These are phyloP conservation scores for Drosophila seclusa DNA, from an alignment of 2,888 invertebrate species.

Conservation along the genomic window DNA sequence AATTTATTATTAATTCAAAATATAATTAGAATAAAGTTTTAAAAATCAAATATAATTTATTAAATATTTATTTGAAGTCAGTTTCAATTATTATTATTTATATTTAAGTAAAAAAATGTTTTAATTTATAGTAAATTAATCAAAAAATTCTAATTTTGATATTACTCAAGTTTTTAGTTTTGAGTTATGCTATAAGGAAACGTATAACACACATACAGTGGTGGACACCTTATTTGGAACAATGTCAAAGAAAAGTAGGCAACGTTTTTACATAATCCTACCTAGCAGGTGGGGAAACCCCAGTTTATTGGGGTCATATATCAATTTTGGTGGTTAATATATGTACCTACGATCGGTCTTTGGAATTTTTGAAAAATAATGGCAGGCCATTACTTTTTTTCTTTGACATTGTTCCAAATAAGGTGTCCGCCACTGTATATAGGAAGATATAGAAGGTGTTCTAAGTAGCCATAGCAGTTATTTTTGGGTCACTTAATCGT, in stretches of 20 bases:
- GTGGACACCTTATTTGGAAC: no score
- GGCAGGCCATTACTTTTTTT: no score
- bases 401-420: no score
- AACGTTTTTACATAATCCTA: no score
- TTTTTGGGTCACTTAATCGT: neutral
- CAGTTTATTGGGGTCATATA: no score
- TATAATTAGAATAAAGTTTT: neutral
- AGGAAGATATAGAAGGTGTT: neutral
- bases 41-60: neutral
- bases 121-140: neutral
- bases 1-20: neutral
- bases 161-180: fast-evolving
- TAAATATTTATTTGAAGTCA: neutral
- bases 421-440: no score
- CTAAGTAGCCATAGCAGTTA: neutral
- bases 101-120: neutral
- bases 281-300: no score
- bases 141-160: neutral
- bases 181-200: neutral
- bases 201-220: neutral
- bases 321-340: no score
- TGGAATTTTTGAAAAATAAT: no score
- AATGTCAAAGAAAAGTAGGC: no score
- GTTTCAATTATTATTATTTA: neutral
- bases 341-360: no score